A percentile compares a stretch with the other conserved stretches of the same genome.
Evolutionary conservation across 2,797 vertebrate species (phyloP).

Genomic region (Xenopus petersii): DNA sequence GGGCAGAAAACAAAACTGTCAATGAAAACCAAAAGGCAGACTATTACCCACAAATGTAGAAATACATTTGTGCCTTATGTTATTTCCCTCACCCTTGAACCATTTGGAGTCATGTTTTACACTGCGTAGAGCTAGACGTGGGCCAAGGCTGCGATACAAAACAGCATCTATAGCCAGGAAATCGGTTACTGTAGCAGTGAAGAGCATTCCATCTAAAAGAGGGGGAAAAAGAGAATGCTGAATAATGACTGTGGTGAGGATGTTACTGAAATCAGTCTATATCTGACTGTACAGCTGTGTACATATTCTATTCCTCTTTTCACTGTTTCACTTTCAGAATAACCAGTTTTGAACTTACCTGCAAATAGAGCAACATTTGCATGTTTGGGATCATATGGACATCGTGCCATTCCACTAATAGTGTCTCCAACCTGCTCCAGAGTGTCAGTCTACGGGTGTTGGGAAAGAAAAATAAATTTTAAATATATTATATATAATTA

Average conservation of each 20-base stretch:
- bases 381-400: conserved; percentile 91
- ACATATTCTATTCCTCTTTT: no score
- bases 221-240: background rate
- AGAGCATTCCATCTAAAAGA: conserved; percentile 84
- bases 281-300: no score
- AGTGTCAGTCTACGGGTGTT: conserved; percentile 77
- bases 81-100: conserved; percentile 81
- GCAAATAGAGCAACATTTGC: conserved; percentile 92
- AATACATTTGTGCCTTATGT: no score
- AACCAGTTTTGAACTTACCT: conserved; percentile 64
- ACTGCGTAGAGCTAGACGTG: conserved; percentile 85
- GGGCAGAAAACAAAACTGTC: background rate
- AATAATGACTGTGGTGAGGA: background rate
- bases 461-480: background rate
- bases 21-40: background rate
- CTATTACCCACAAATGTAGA: background rate
- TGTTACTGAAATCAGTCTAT: no score
- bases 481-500: no score
- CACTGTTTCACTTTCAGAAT: background rate
- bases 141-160: conserved; percentile 92
- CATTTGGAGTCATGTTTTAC: conserved; percentile 96
- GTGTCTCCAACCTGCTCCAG: conserved; percentile 84
- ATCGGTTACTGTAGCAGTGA: conserved; percentile 93
- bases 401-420: conserved; percentile 92
- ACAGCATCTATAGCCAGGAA: conserved; percentile 94